A percentile compares a stretch with the other conserved stretches of the same genome.
phyloP scores from a whole-genome alignment of 2,113 vertebrate genomes.

The Haemorhous mexicanus region DNA sequence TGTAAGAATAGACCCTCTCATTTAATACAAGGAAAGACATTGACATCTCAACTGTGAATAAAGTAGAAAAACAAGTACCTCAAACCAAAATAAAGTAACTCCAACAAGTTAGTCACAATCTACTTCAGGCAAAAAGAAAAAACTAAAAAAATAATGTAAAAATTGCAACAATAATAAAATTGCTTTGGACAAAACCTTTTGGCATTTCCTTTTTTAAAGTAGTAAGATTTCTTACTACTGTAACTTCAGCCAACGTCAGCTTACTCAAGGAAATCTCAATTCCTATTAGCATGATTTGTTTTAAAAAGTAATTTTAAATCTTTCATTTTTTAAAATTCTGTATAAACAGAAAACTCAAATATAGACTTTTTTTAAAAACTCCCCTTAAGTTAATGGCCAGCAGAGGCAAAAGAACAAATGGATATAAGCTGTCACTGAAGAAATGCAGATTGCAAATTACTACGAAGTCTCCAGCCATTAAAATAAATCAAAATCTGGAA shows the following conservation, averaged over 20 bases:
- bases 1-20: background rate
- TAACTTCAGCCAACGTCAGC: background rate
- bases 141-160: background rate
- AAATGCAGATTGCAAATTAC: slow-evolving; percentile 51
- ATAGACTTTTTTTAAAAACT: background rate
- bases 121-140: background rate
- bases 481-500: slow-evolving; percentile 59
- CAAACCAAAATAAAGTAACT: background rate
- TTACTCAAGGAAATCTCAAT: slow-evolving; percentile 28
- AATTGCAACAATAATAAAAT: background rate
- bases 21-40: background rate
- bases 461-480: slow-evolving; percentile 16
- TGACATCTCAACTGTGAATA: background rate
- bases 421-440: slow-evolving; percentile 36
- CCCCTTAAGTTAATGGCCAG: background rate
- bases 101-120: background rate
- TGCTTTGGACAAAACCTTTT: background rate
- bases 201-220: slow-evolving; percentile 10
- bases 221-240: background rate
- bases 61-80: background rate
- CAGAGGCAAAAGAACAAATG: slow-evolving; percentile 9
- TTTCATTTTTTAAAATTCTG: background rate
- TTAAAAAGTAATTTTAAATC: background rate
- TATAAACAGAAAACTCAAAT: slow-evolving; percentile 4
- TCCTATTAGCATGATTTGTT: background rate